Conservation (phyloP, 2,888 invertebrate genomes). For the Ormia ochracea region DNA sequence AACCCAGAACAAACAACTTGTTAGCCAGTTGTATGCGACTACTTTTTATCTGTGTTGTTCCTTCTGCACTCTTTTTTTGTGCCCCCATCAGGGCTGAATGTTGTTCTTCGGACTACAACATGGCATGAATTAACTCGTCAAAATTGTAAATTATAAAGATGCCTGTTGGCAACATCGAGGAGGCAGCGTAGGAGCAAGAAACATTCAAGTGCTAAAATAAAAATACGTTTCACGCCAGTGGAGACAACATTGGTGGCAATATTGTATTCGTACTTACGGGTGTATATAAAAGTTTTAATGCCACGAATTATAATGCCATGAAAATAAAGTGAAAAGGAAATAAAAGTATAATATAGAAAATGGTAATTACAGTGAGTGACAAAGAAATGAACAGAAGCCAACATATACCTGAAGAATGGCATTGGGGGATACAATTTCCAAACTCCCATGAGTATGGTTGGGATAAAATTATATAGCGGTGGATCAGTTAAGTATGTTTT, state of each 20-base stretch:
- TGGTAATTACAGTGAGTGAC: conserved; percentile 5
- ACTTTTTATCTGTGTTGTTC: not conserved
- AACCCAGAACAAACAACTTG: conserved; percentile 59
- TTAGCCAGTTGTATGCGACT: conserved; percentile 53
- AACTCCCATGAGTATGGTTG: too few relatives aligned
- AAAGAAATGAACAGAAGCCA: too few relatives aligned
- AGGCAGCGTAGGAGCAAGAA: conserved; percentile 8
- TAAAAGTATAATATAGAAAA: conserved; percentile 12
- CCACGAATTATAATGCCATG: conserved; percentile 35
- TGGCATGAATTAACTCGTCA: conserved; percentile 62
- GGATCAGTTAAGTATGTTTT: too few relatives aligned
- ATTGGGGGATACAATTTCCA: too few relatives aligned
- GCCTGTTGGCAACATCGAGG: conserved; percentile 50
- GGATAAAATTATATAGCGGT: too few relatives aligned
- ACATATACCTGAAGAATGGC: too few relatives aligned
- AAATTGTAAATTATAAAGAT: conserved; percentile 61
- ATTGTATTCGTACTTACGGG: not conserved
- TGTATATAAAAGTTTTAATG: conserved; percentile 20
- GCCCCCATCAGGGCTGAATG: not conserved
- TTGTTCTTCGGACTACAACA: conserved; percentile 29
- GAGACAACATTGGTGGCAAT: conserved; percentile 38
- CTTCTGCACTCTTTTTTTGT: not conserved
- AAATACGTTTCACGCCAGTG: conserved; percentile 57
- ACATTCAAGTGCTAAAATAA: conserved; percentile 58
- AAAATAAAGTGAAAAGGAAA: conserved; percentile 12